Conservation (phyloP, 2,113 vertebrate species). For the Tylochromis polylepis region DNA sequence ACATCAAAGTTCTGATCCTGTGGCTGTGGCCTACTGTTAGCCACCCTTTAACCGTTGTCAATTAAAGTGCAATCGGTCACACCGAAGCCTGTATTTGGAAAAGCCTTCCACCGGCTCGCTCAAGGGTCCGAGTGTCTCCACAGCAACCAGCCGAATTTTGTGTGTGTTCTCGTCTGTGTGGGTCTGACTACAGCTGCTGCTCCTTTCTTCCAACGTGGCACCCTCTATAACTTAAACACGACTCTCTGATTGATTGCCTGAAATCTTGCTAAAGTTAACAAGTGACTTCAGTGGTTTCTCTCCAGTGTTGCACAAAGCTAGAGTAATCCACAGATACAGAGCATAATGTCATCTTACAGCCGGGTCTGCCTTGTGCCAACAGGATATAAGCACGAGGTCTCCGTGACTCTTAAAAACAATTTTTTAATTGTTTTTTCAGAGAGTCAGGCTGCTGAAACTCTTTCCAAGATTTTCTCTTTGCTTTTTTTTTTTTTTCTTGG, state of each 20-base stretch:
- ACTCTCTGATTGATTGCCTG: slow-evolving; percentile 48
- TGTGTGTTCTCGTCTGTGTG: slow-evolving; percentile 29
- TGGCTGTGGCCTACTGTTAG: background rate
- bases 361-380: slow-evolving; percentile 34
- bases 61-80: slow-evolving; percentile 77
- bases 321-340: slow-evolving; percentile 5
- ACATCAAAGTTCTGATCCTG: background rate
- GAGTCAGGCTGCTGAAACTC: slow-evolving; percentile 29
- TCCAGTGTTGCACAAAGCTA: background rate
- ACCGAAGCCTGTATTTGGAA: slow-evolving; percentile 47
- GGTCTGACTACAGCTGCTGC: slow-evolving; percentile 50
- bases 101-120: slow-evolving; percentile 12
- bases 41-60: slow-evolving; percentile 23
- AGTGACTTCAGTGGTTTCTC: slow-evolving; percentile 31
- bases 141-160: slow-evolving; percentile 57
- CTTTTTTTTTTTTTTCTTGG: slow-evolving; percentile 14
- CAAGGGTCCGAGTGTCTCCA: slow-evolving; percentile 33
- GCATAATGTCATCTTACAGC: slow-evolving; percentile 37
- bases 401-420: slow-evolving; percentile 1
- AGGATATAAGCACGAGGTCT: slow-evolving; percentile 51
- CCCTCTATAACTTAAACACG: slow-evolving; percentile 41
- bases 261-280: slow-evolving; percentile 35
- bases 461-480: slow-evolving; percentile 22
- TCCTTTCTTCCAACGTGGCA: background rate
- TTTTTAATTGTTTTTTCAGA: slow-evolving; percentile 2